Evolutionary conservation across 2,113 vertebrate species (phyloP).

Genomic region (Microtus pennsylvanicus): DNA sequence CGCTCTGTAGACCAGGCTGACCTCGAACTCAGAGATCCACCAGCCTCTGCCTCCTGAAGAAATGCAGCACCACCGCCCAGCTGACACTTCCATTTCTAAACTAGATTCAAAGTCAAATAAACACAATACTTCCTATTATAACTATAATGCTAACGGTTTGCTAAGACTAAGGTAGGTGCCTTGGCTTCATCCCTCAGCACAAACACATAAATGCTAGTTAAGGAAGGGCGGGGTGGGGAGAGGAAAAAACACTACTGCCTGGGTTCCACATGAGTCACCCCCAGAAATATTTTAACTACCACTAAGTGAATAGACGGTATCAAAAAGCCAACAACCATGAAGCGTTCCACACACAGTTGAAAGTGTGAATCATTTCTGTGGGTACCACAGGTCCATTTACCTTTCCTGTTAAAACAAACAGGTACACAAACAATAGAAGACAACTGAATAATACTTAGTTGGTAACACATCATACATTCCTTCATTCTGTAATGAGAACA

Average conservation of each 20-base stretch:
- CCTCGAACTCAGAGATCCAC: neutral
- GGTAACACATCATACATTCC: neutral
- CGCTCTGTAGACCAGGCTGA: neutral
- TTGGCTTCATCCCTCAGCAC: neutral
- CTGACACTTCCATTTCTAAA: slow-evolving; percentile 3
- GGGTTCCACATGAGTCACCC: neutral
- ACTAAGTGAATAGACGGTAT: neutral
- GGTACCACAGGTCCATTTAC: neutral
- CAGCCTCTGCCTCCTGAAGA: neutral
- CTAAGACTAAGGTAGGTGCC: neutral
- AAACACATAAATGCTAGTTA: neutral
- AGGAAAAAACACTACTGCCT: neutral
- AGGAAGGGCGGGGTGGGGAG: too few relatives aligned
- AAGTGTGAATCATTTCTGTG: slow-evolving; percentile 9
- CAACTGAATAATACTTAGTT: neutral
- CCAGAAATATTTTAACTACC: neutral
- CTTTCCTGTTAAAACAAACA: slow-evolving; percentile 47
- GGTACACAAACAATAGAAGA: slow-evolving; percentile 6
- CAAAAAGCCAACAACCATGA: slow-evolving; percentile 29
- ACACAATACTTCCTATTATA: slow-evolving; percentile 30
- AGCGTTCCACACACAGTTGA: neutral
- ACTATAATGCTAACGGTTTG: neutral
- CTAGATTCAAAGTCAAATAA: slow-evolving; percentile 55
- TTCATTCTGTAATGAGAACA: neutral
- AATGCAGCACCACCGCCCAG: fast-evolving